A percentile compares a stretch with the other conserved stretches of the same genome.
phyloP scores from a whole-genome alignment of 2,797 vertebrate species.

The Apogon talboti region DNA sequence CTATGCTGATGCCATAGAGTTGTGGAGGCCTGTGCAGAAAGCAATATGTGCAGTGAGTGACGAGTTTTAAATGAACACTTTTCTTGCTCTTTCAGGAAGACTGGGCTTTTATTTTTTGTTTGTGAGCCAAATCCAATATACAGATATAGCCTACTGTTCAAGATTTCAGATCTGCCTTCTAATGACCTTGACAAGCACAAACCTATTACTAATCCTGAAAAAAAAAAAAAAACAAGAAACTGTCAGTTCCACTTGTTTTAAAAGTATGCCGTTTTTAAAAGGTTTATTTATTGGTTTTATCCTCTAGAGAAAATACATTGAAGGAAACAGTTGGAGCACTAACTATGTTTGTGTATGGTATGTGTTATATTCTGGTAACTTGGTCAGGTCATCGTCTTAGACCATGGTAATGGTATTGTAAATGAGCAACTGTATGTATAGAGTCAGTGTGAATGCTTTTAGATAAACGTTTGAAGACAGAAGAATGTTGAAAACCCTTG shows the following conservation, averaged over 20 bases:
- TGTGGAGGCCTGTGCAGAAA: slow-evolving; percentile 81
- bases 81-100: slow-evolving; percentile 80
- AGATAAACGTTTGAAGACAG: slow-evolving; percentile 85
- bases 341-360: slow-evolving; percentile 77
- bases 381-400: slow-evolving; percentile 82
- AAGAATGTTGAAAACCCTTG: slow-evolving; percentile 84
- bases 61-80: slow-evolving; percentile 79
- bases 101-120: slow-evolving; percentile 83
- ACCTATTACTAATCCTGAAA: slow-evolving; percentile 85
- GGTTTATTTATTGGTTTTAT: slow-evolving; percentile 86
- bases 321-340: slow-evolving; percentile 82
- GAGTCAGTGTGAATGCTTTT: slow-evolving; percentile 83
- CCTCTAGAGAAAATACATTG: slow-evolving; percentile 78
- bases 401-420: slow-evolving; percentile 79
- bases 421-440: slow-evolving; percentile 82
- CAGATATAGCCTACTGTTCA: slow-evolving; percentile 84
- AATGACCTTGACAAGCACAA: slow-evolving; percentile 91
- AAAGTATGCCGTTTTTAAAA: slow-evolving; percentile 74
- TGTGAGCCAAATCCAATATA: slow-evolving; percentile 88
- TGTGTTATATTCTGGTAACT: slow-evolving; percentile 77
- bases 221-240: not conserved
- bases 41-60: slow-evolving; percentile 86
- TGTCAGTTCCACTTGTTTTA: slow-evolving; percentile 83
- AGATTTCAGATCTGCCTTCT: slow-evolving; percentile 89
- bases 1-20: slow-evolving; percentile 70